These are phyloP conservation scores for Melopsittacus undulatus DNA, from an alignment of 2,797 vertebrate species.

Conservation along the genomic window DNA sequence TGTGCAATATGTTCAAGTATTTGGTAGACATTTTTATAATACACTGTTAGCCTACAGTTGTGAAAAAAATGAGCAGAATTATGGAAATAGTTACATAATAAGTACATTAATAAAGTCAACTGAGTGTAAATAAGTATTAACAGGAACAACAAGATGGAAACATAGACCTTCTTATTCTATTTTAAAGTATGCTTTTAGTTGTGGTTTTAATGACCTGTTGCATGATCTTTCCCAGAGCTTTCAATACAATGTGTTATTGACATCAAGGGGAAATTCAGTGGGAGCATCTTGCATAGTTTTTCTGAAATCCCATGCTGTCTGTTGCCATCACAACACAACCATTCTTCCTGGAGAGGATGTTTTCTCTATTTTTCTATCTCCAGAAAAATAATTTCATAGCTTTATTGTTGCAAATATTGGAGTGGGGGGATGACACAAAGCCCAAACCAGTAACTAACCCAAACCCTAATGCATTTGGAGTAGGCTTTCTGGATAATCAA, in stretches of 20 bases:
- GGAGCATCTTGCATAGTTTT: neutral
- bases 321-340: constrained; percentile 13
- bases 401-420: neutral
- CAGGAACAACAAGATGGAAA: neutral
- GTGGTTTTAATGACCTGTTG: neutral
- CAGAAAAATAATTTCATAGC: neutral
- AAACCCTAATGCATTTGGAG: neutral
- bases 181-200: neutral
- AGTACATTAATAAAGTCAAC: neutral
- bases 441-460: neutral
- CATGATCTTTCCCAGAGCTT: neutral
- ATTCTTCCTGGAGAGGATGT: neutral
- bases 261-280: neutral
- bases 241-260: neutral
- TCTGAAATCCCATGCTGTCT: constrained; percentile 7
- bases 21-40: neutral
- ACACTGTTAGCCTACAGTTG: neutral
- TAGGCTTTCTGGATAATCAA: neutral
- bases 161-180: neutral
- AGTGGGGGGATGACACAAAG: neutral
- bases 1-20: neutral
- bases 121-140: neutral
- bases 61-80: neutral
- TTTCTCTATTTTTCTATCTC: neutral
- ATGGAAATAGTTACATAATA: neutral